Base-by-base conservation (phyloP, 2,888 invertebrate species). In the Epinotia brunnichana region DNA sequence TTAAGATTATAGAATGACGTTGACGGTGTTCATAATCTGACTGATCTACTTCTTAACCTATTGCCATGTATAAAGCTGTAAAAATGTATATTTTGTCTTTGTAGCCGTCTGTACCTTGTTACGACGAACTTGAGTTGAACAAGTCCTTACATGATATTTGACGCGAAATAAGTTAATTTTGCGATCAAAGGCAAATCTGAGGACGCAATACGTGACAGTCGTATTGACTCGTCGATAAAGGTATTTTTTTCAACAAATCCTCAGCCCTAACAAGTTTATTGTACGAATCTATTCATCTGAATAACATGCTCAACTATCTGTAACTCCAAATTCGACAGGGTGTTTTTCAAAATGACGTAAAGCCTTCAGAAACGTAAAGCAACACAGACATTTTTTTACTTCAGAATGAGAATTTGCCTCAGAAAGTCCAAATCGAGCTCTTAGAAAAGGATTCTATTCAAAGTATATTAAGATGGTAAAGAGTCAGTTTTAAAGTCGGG, bases 401-500 rank as follows among this genome's bases (percentile, higher is more conserved):
- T n/a, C n/a, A 24, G 44, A 9, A 7, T 17, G 2, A 48, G 9
- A 11, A 48, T 70, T 48, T 13, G 57, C 70, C 63, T 51, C 57
- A 13, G 48, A 70, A 62, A 69, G 68, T 60, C 44, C 56, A 29
- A 51, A 35, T 29, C 21, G 62, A 39, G 11, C 15, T 61, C 51
- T 57, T 13, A 57, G 35, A 63, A 63, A 63, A 57, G 44, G 44
- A 44, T 56, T 51, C 48, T 63, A 63, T 63, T 70, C 48, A 51
- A 56, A 19, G 21, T 56, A 57, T 48, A 54, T 63, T 63, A 48
- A 1, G 35, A 35, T 51, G 35, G 15, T 51, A 13, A 68, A n/a
- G 29, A 67, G 60, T 48, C 48, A 44, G 63, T 63, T 70, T 70
- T 63, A n/a, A 56, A 63, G 69, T 21, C 35, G n/a, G 70, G 9